Percentiles rank a stretch among this genome's conserved stretches.
Conservation (phyloP, 2,888 invertebrate species). For the Drosophila mayaguana region DNA sequence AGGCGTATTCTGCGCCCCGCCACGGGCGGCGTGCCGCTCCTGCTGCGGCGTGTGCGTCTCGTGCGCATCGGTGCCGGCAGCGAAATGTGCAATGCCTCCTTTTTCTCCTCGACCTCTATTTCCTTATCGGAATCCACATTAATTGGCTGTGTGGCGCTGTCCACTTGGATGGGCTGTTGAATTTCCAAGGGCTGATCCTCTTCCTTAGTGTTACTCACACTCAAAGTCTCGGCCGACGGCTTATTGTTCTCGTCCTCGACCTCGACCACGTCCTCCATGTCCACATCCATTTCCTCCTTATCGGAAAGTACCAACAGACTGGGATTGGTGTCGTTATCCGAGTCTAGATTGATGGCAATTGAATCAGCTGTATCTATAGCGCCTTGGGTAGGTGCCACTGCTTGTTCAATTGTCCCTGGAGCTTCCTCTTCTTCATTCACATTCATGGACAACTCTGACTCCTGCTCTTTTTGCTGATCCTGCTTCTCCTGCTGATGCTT, state of each 20-base stretch:
- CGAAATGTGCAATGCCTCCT: background rate
- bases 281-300: slow-evolving; percentile 1
- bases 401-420: background rate
- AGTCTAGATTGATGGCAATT: background rate
- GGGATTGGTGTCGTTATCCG: background rate
- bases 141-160: background rate
- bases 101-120: background rate
- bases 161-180: background rate
- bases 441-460: background rate
- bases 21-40: background rate
- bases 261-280: background rate
- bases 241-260: too few species aligned
- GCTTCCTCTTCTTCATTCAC: background rate
- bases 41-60: background rate
- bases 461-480: background rate
- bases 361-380: background rate
- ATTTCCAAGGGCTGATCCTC: background rate
- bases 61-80: background rate
- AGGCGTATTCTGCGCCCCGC: slow-evolving; percentile 13
- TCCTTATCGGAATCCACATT: slow-evolving; percentile 24
- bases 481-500: slow-evolving; percentile 10
- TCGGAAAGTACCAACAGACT: background rate
- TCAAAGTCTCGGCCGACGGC: background rate
- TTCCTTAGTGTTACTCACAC: background rate
- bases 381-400: background rate